phyloP scores from a whole-genome alignment of 2,797 vertebrate genomes.

The Nyctalus aviator region DNA sequence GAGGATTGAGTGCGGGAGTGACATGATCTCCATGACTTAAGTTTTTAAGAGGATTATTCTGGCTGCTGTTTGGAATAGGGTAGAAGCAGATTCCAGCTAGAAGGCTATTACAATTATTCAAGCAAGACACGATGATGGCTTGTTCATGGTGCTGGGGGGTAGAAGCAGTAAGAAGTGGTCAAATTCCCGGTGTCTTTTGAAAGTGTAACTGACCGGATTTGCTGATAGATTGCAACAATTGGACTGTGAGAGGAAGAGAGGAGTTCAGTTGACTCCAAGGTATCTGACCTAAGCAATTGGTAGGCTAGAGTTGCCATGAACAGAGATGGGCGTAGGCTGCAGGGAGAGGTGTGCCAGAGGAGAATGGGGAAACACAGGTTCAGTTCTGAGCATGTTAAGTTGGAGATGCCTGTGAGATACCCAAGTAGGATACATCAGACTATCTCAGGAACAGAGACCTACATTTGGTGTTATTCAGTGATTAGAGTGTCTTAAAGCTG shows the following conservation, averaged over 20 bases:
- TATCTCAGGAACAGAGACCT: not conserved
- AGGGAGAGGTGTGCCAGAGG: not conserved
- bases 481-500: not conserved
- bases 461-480: not conserved
- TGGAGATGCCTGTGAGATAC: not conserved
- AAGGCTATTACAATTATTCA: not conserved
- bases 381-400: not conserved
- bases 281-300: not conserved
- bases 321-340: fast-evolving
- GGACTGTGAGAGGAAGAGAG: not conserved
- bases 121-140: not conserved
- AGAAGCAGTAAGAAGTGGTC: not conserved
- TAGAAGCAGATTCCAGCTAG: not conserved
- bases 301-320: not conserved
- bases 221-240: not conserved
- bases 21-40: not conserved
- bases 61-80: not conserved
- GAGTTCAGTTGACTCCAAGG: not conserved
- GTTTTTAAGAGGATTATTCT: not conserved
- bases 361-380: not conserved
- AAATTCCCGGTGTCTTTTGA: not conserved
- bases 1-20: not conserved
- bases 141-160: not conserved
- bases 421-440: not conserved
- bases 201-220: not conserved